Conservation (phyloP, 2,888 invertebrate species). For the Blera fallax region DNA sequence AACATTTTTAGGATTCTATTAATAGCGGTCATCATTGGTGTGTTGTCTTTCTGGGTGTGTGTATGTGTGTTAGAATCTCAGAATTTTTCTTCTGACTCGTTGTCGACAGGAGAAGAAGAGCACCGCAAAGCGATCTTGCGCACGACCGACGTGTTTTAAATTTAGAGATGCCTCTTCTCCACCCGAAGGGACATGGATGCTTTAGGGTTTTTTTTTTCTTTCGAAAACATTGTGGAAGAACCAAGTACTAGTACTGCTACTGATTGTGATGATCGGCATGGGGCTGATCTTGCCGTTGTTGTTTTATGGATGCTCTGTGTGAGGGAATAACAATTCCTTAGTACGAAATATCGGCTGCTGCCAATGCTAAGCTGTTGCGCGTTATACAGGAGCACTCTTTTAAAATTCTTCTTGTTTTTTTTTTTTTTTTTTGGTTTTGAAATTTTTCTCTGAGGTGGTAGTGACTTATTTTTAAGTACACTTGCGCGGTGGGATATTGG, state of each 20-base stretch:
- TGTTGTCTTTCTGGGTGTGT: no score
- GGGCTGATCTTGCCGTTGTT: constrained; percentile 56
- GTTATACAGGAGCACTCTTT: constrained; percentile 48
- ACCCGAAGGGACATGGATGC: constrained; percentile 42
- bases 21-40: constrained; percentile 37
- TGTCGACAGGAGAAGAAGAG: constrained; percentile 62
- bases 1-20: constrained; percentile 66
- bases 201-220: constrained; percentile 28
- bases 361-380: constrained; percentile 57
- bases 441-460: constrained; percentile 71
- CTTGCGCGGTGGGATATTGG: constrained; percentile 71
- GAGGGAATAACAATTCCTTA: constrained; percentile 65
- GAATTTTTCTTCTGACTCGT: constrained; percentile 48
- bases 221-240: constrained; percentile 46
- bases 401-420: constrained; percentile 30
- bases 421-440: constrained; percentile 36
- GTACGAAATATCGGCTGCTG: constrained; percentile 65
- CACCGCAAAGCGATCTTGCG: constrained; percentile 57
- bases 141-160: constrained; percentile 69
- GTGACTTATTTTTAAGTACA: constrained; percentile 72
- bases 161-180: constrained; percentile 67
- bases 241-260: constrained; percentile 33
- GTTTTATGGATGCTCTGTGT: constrained; percentile 50
- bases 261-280: constrained; percentile 62
- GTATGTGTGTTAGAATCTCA: constrained; percentile 59